Percentiles rank a stretch among this genome's conserved stretches.
Conservation (phyloP, 2,113 vertebrate species). For the Sinosuthora webbiana region DNA sequence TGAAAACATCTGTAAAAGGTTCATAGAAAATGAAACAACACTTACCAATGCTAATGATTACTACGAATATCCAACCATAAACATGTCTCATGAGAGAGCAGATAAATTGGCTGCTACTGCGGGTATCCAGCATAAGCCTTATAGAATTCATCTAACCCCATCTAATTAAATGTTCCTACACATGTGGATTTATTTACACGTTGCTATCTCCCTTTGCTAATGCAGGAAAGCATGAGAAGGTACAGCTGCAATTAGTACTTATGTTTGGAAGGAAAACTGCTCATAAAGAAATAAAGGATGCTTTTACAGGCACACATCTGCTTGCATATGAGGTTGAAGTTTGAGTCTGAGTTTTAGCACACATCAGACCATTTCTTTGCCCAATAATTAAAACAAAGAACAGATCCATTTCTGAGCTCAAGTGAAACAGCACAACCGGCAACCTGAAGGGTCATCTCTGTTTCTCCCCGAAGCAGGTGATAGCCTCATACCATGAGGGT, state of each 20-base stretch:
- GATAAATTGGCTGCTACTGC: not conserved
- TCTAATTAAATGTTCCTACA: not conserved
- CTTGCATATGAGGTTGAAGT: not conserved
- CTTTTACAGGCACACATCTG: not conserved
- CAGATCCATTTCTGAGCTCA: fast-evolving
- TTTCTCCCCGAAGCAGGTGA: not conserved
- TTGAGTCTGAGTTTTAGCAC: not conserved
- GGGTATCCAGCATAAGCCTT: not conserved
- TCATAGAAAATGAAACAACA: not conserved
- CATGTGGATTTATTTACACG: not conserved
- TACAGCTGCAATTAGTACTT: not conserved
- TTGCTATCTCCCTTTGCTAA: not conserved
- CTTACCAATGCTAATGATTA: not conserved
- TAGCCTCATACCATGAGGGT: not conserved
- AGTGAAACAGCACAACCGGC: not conserved
- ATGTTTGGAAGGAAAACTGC: not conserved
- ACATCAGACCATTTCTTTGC: not conserved
- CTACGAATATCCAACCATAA: not conserved
- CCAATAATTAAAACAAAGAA: not conserved
- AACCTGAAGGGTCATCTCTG: not conserved
- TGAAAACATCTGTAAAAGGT: not conserved
- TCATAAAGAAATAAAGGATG: not conserved
- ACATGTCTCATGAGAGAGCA: not conserved
- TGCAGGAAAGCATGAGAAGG: not conserved
- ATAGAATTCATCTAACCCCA: not conserved